phyloP scores from a whole-genome alignment of 2,888 invertebrate genomes.

The Patella depressa region DNA sequence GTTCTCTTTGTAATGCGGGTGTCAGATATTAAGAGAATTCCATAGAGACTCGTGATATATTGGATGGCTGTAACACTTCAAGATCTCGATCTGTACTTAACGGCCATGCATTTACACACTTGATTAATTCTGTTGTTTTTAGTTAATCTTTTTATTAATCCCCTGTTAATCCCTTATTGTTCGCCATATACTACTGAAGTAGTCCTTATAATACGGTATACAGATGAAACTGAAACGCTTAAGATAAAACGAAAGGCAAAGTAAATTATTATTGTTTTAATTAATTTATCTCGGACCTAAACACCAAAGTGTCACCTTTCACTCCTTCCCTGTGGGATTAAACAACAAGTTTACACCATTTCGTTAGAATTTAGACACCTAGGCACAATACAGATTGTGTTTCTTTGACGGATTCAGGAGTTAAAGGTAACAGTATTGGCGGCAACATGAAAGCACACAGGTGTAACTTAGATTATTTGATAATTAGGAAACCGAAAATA shows the following conservation, averaged over 20 bases:
- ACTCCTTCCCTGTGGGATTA: not conserved
- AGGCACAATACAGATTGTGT: not conserved
- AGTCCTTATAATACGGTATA: not conserved
- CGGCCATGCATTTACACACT: not conserved
- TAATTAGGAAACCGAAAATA: not conserved
- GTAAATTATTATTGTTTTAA: not conserved
- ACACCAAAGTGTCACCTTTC: not conserved
- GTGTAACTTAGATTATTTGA: not conserved
- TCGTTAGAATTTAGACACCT: not conserved
- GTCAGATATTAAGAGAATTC: not conserved
- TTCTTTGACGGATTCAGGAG: not conserved
- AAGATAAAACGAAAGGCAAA: not conserved
- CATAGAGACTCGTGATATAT: not conserved
- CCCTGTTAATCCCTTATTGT: no score
- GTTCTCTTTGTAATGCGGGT: not conserved
- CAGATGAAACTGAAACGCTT: not conserved
- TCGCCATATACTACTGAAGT: no score
- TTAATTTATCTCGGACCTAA: not conserved
- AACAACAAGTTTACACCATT: not conserved
- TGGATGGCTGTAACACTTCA: no score
- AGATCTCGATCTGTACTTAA: no score
- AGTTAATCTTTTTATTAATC: not conserved
- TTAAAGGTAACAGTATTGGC: not conserved
- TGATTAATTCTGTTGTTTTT: slow-evolving; percentile 3
- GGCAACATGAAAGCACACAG: not conserved